Percentiles rank a stretch among this genome's conserved stretches.
Conservation (phyloP, 2,797 vertebrate genomes). For the Phrynocephalus vlangalii region DNA sequence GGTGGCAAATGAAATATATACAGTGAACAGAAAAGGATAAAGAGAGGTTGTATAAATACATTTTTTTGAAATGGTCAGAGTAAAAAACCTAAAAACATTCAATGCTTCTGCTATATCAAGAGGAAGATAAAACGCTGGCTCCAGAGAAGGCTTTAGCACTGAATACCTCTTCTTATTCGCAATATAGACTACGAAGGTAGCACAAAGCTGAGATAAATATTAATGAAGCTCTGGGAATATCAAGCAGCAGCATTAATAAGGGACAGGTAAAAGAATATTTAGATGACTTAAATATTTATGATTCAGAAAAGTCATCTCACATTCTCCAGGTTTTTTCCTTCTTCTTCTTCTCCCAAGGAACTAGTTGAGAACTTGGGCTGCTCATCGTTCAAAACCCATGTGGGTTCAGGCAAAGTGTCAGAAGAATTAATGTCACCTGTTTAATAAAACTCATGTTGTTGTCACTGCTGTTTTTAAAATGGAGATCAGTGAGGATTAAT, state of each 20-base stretch:
- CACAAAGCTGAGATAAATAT: slow-evolving; percentile 75
- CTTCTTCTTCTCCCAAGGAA: slow-evolving; percentile 53
- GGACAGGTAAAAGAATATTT: slow-evolving; percentile 78
- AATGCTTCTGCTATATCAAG: slow-evolving; percentile 52
- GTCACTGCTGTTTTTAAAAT: neutral
- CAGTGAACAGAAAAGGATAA: slow-evolving; percentile 44
- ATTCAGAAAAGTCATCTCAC: slow-evolving; percentile 67
- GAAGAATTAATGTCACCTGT: slow-evolving; percentile 47
- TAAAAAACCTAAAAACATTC: slow-evolving; percentile 45
- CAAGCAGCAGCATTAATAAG: slow-evolving; percentile 78
- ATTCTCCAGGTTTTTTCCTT: slow-evolving; percentile 50
- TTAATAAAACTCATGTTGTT: neutral
- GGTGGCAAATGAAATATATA: slow-evolving; percentile 49
- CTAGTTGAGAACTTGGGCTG: slow-evolving; percentile 51
- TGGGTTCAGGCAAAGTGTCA: slow-evolving; percentile 54
- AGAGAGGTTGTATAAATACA: slow-evolving; percentile 62
- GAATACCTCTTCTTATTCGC: slow-evolving; percentile 58
- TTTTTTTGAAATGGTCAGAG: neutral
- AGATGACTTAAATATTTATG: slow-evolving; percentile 80
- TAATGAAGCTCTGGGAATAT: slow-evolving; percentile 78
- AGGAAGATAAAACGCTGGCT: slow-evolving; percentile 50
- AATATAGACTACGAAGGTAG: slow-evolving; percentile 62
- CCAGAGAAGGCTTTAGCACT: slow-evolving; percentile 43
- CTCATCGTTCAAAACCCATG: slow-evolving; percentile 58
- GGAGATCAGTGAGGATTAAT: slow-evolving; percentile 59